A percentile compares a stretch with the other conserved stretches of the same genome.
Conservation (phyloP, 2,888 invertebrate genomes). For the Brachycybe producta region DNA sequence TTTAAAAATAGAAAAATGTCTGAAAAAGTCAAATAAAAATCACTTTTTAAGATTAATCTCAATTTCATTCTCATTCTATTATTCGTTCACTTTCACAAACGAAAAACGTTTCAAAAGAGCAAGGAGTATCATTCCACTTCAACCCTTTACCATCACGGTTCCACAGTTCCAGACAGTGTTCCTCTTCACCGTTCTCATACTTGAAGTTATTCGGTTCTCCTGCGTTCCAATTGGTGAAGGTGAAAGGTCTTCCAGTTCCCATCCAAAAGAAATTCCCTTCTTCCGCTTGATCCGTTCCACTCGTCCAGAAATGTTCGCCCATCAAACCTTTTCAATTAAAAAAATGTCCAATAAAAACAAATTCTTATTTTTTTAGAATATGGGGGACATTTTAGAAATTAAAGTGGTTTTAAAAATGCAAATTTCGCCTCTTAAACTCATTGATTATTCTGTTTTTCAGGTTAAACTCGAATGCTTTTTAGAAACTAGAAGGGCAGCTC, state of each 20-base stretch:
- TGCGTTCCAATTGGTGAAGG: slow-evolving; percentile 82
- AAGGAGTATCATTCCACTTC: slow-evolving; percentile 88
- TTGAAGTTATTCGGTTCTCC: slow-evolving; percentile 87
- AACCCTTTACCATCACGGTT: slow-evolving; percentile 81
- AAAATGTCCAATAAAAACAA: slow-evolving; percentile 5
- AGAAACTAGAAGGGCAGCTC: too few relatives aligned
- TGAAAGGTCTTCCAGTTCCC: slow-evolving; percentile 74
- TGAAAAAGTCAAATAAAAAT: too few relatives aligned
- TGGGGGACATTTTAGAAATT: too few relatives aligned
- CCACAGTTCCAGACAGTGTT: slow-evolving; percentile 82
- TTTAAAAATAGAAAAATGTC: too few relatives aligned
- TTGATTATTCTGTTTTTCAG: too few relatives aligned
- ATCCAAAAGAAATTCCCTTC: slow-evolving; percentile 88
- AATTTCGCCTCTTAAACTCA: too few relatives aligned
- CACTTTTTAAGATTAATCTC: too few relatives aligned
- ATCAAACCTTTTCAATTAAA: slow-evolving; percentile 53
- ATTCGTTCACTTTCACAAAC: slow-evolving; percentile 59
- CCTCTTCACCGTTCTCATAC: slow-evolving; percentile 84
- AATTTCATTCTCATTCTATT: slow-evolving; percentile 8
- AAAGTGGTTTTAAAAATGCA: too few relatives aligned
- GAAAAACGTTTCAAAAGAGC: slow-evolving; percentile 83
- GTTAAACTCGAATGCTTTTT: too few relatives aligned
- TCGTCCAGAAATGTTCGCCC: slow-evolving; percentile 86
- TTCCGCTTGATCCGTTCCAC: slow-evolving; percentile 79
- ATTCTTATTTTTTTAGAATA: too few relatives aligned